These are phyloP conservation scores for Drosophila leonis DNA, from an alignment of 2,888 invertebrate species.

Conservation along the genomic window DNA sequence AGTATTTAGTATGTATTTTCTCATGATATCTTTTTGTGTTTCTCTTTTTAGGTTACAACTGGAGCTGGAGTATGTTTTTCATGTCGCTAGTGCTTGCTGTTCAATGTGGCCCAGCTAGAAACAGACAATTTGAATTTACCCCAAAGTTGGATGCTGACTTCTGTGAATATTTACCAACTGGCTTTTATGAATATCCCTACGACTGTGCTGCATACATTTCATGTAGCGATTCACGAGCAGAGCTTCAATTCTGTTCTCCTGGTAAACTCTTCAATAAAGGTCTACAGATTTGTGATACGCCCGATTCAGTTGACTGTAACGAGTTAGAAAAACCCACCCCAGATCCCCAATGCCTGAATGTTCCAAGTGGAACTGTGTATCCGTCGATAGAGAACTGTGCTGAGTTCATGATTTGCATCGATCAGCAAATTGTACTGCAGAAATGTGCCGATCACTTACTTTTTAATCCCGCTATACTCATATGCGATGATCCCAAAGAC, in stretches of 20 bases:
- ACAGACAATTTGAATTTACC: not conserved
- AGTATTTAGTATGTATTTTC: too few relatives aligned
- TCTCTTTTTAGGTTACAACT: slow-evolving; percentile 7
- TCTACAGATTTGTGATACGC: slow-evolving; percentile 66
- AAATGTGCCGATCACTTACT: slow-evolving; percentile 52
- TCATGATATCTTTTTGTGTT: not conserved
- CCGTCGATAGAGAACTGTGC: slow-evolving; percentile 58
- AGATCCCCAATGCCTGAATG: slow-evolving; percentile 34
- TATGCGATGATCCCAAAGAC: slow-evolving; percentile 62
- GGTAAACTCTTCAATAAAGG: slow-evolving; percentile 55
- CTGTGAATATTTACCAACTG: slow-evolving; percentile 26
- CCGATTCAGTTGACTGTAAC: slow-evolving; percentile 58
- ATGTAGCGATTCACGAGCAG: slow-evolving; percentile 37
- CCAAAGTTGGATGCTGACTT: not conserved
- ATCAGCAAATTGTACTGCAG: slow-evolving; percentile 16
- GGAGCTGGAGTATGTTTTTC: not conserved
- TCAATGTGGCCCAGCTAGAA: not conserved
- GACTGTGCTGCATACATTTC: slow-evolving; percentile 62
- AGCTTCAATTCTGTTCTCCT: slow-evolving; percentile 50
- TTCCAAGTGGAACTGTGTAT: slow-evolving; percentile 34
- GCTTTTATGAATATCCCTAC: slow-evolving; percentile 50
- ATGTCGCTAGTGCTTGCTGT: not conserved
- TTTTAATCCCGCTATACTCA: slow-evolving; percentile 51
- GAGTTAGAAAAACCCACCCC: not conserved
- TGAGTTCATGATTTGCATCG: slow-evolving; percentile 59